A percentile compares a stretch with the other conserved stretches of the same genome.
These are phyloP conservation scores for Cataglyphis livida DNA, from an alignment of 2,888 invertebrate genomes.

Conservation along the genomic window DNA sequence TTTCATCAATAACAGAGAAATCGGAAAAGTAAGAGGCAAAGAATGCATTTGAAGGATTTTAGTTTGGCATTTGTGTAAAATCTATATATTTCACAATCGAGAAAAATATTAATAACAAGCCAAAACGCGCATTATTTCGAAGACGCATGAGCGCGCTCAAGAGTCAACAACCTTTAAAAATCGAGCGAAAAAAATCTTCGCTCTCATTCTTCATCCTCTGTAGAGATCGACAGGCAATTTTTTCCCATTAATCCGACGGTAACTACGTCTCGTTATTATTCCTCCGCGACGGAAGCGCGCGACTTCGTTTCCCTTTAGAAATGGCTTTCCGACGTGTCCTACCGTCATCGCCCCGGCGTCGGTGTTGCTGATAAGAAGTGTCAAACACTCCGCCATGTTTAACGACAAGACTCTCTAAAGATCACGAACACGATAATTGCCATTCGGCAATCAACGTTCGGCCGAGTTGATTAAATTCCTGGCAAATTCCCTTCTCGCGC, in stretches of 20 bases:
- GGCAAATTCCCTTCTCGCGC: constrained; percentile 74
- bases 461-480: constrained; percentile 76
- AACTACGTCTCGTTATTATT: constrained; percentile 50
- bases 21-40: neutral
- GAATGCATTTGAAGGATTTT: neutral
- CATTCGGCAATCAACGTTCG: constrained; percentile 61
- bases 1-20: neutral
- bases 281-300: constrained; percentile 41
- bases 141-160: neutral
- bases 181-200: constrained; percentile 54
- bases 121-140: neutral
- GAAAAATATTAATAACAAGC: neutral
- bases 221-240: constrained; percentile 70
- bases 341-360: neutral
- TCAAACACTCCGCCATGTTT: constrained; percentile 55
- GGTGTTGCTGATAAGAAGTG: constrained; percentile 42
- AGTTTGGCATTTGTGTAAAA: neutral
- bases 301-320: constrained; percentile 59
- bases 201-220: constrained; percentile 51
- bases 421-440: constrained; percentile 61
- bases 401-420: constrained; percentile 51
- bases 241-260: constrained; percentile 60
- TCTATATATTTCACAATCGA: neutral
- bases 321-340: constrained; percentile 51
- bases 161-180: constrained; percentile 60